Evolutionary conservation across 2,797 vertebrate genomes (phyloP).

Genomic region (Antennarius maculatus): DNA sequence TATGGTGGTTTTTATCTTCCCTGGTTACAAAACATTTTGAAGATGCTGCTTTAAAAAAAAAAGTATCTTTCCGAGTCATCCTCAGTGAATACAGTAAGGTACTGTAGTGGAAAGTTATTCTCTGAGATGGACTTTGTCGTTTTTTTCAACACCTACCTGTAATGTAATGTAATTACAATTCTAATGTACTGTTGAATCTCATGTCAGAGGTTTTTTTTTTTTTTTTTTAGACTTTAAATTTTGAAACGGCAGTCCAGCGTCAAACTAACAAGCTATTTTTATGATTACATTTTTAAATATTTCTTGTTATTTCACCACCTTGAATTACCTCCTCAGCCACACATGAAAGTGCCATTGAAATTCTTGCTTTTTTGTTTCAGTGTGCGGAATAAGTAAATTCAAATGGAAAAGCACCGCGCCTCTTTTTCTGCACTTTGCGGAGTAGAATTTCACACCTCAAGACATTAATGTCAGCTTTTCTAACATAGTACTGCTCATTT

Average conservation of each 20-base stretch:
- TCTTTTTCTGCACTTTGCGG: constrained; percentile 22
- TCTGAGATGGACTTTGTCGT: constrained; percentile 5
- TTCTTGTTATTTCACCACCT: constrained; percentile 20
- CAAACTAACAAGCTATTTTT: background rate
- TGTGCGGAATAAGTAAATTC: constrained; percentile 2
- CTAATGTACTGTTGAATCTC: background rate
- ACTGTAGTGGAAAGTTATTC: constrained; percentile 8
- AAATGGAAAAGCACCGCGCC: constrained; percentile 22
- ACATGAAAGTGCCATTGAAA: constrained; percentile 1
- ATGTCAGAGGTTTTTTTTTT: background rate
- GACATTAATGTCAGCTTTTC: constrained; percentile 35
- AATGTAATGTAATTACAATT: constrained; percentile 8
- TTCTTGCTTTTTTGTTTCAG: constrained; percentile 1
- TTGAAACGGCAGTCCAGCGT: background rate
- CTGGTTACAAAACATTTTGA: constrained; percentile 11
- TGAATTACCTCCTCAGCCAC: constrained; percentile 24
- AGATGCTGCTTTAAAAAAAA: constrained; percentile 39
- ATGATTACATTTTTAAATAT: background rate
- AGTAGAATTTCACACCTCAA: constrained; percentile 31
- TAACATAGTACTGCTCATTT: constrained; percentile 44
- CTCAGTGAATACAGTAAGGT: constrained; percentile 4
- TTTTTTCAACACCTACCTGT: constrained; percentile 24
- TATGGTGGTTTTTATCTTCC: constrained; percentile 29
- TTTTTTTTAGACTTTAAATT: background rate
- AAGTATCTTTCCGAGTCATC: constrained; percentile 2